phyloP scores from a whole-genome alignment of 2,113 vertebrate species.

The Petrocephalus microphthalmus region DNA sequence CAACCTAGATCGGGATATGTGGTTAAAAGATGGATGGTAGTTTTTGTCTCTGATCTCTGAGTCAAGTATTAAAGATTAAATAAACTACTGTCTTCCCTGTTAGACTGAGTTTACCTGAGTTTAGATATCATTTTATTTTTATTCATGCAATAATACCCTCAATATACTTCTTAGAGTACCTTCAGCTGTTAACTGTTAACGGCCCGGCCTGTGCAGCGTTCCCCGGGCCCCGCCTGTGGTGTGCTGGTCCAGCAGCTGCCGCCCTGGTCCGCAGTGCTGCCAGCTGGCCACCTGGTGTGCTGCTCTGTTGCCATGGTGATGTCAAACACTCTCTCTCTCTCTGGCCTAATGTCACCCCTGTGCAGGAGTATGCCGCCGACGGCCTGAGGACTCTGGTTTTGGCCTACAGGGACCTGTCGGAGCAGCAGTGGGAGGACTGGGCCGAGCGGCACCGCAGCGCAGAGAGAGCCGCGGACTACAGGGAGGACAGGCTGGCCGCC shows the following conservation, averaged over 20 bases:
- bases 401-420: slow-evolving; percentile 82
- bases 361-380: slow-evolving; percentile 68
- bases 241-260: too few relatives aligned
- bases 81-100: background rate
- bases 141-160: background rate
- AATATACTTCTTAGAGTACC: background rate
- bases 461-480: slow-evolving; percentile 59
- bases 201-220: background rate
- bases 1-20: background rate
- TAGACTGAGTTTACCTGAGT: background rate
- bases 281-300: background rate
- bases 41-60: background rate
- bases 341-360: slow-evolving; percentile 1
- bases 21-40: background rate
- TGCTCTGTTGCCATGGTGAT: background rate
- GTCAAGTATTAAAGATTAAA: background rate
- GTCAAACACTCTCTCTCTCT: background rate
- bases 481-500: slow-evolving; percentile 74
- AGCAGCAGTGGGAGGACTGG: slow-evolving; percentile 78
- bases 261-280: background rate
- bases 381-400: slow-evolving; percentile 77
- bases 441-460: slow-evolving; percentile 62
- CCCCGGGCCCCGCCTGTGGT: background rate
- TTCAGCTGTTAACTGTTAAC: background rate
- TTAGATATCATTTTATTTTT: background rate